Evolutionary conservation across 2,113 vertebrate species (phyloP).

Genomic region (Ptilonorhynchus violaceus): DNA sequence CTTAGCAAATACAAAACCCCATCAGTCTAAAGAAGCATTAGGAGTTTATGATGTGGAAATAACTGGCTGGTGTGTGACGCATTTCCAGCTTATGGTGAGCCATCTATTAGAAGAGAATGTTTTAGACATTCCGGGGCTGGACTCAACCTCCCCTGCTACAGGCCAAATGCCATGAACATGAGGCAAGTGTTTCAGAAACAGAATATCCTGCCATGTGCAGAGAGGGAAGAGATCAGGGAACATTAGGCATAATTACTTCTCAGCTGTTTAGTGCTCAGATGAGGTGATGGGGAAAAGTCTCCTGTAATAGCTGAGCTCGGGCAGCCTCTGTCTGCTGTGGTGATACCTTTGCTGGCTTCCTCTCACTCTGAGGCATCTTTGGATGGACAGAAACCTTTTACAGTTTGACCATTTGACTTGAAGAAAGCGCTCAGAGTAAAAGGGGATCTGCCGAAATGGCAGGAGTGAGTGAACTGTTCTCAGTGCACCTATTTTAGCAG

Average conservation of each 20-base stretch:
- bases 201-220: constrained; percentile 41
- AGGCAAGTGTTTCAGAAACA: not conserved
- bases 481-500: not conserved
- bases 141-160: constrained; percentile 22
- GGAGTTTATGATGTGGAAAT: constrained; percentile 79
- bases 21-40: constrained; percentile 73
- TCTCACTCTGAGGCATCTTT: not conserved
- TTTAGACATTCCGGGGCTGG: constrained; percentile 45
- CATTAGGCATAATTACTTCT: constrained; percentile 41
- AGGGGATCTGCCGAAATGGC: not conserved
- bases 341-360: not conserved
- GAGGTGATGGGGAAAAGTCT: constrained; percentile 19
- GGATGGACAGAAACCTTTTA: constrained; percentile 6
- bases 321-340: not conserved
- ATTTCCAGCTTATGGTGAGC: constrained; percentile 57
- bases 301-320: not conserved
- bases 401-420: constrained; percentile 39
- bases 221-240: constrained; percentile 51
- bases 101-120: constrained; percentile 60
- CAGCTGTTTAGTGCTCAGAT: constrained; percentile 15
- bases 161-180: constrained; percentile 54
- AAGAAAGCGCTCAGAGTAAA: not conserved
- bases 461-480: not conserved
- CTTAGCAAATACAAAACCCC: constrained; percentile 58
- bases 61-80: constrained; percentile 67